A percentile compares a stretch with the other conserved stretches of the same genome.
Evolutionary conservation across 2,113 vertebrate species (phyloP).

Genomic region (Sceloporus undulatus): DNA sequence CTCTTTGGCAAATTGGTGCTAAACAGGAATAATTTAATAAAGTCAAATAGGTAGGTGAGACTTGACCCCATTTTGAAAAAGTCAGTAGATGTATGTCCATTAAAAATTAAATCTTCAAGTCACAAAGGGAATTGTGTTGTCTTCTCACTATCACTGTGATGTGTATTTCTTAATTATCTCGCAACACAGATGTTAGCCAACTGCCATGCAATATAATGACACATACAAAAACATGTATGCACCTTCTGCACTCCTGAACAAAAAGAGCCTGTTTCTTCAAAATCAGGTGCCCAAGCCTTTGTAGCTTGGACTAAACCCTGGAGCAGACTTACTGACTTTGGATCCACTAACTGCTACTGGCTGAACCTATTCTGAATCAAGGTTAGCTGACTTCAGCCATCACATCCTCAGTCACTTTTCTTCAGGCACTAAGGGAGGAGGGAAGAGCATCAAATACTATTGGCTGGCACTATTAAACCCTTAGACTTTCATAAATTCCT

Average conservation of each 20-base stretch:
- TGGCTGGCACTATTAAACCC: too few species aligned
- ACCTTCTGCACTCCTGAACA: rapidly evolving
- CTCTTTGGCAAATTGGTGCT: slow-evolving; percentile 62
- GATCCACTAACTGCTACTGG: too few species aligned
- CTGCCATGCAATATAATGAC: background rate
- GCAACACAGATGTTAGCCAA: background rate
- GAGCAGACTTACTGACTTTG: too few species aligned
- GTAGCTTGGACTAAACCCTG: too few species aligned
- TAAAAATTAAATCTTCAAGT: slow-evolving; percentile 38
- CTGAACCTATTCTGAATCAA: too few species aligned
- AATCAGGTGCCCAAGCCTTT: background rate
- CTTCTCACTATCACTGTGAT: background rate
- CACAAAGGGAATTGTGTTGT: slow-evolving; percentile 45
- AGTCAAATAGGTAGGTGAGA: slow-evolving; percentile 58
- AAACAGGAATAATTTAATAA: slow-evolving; percentile 63
- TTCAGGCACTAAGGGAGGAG: too few species aligned
- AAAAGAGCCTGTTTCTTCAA: too few species aligned
- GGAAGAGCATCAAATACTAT: too few species aligned
- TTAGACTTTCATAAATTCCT: too few species aligned
- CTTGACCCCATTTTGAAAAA: slow-evolving; percentile 65
- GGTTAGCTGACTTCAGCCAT: too few species aligned
- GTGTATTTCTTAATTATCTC: slow-evolving; percentile 1
- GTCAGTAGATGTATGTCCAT: slow-evolving; percentile 64
- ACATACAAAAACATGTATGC: rapidly evolving
- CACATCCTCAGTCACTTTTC: too few species aligned